phyloP scores from a whole-genome alignment of 2,797 vertebrate species.

The Malacoraja senta region DNA sequence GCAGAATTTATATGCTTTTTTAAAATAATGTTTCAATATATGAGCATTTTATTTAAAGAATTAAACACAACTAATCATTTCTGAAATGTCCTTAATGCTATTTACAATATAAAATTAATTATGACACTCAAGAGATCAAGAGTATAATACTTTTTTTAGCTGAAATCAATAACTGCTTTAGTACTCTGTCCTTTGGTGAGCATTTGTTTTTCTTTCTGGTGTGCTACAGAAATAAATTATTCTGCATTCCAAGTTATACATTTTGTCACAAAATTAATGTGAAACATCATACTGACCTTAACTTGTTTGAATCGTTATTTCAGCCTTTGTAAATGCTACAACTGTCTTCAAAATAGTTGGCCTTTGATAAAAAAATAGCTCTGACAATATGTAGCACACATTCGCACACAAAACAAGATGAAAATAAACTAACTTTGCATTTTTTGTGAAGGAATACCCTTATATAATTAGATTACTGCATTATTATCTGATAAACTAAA shows the following conservation, averaged over 20 bases:
- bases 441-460: not conserved
- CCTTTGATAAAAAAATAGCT: not conserved
- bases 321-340: not conserved
- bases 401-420: not conserved
- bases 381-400: not conserved
- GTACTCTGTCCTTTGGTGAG: too few relatives aligned
- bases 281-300: not conserved
- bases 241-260: not conserved
- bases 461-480: not conserved
- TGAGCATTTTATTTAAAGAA: not conserved
- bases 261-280: not conserved
- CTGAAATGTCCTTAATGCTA: not conserved
- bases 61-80: not conserved
- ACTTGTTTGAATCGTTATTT: not conserved
- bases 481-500: not conserved
- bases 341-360: not conserved
- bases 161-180: not conserved
- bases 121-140: not conserved
- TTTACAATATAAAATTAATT: not conserved
- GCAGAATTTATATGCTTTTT: not conserved
- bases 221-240: not conserved
- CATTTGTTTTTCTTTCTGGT: not conserved
- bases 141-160: not conserved
- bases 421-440: not conserved
- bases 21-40: not conserved